These are phyloP conservation scores for Ophiodon elongatus DNA, from an alignment of 2,113 vertebrate genomes.

Conservation along the genomic window DNA sequence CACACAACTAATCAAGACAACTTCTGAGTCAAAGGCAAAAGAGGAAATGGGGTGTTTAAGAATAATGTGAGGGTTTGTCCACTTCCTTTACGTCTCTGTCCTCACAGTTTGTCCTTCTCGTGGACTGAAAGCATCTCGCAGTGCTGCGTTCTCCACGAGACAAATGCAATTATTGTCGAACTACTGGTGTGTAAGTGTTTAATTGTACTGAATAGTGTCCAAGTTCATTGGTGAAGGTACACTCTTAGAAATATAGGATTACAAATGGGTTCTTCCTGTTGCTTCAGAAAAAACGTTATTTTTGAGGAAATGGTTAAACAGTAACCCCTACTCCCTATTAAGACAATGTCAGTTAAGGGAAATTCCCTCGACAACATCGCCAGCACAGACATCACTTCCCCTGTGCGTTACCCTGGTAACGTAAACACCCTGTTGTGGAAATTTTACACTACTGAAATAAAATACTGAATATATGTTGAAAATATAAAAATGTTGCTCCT, in stretches of 20 bases:
- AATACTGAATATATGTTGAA: neutral
- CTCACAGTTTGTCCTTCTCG: constrained; percentile 34
- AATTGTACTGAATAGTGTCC: constrained; percentile 30
- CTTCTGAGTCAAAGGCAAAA: constrained; percentile 71
- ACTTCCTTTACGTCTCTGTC: constrained; percentile 60
- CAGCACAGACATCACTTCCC: neutral
- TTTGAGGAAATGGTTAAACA: neutral
- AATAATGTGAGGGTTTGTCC: constrained; percentile 64
- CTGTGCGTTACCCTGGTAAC: neutral
- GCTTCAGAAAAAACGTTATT: too few relatives aligned
- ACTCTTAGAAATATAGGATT: neutral
- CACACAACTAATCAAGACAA: constrained; percentile 58
- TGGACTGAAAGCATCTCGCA: constrained; percentile 43
- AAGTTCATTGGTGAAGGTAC: neutral
- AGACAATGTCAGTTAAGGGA: too few relatives aligned
- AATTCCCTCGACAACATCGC: too few relatives aligned
- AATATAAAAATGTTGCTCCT: too few relatives aligned
- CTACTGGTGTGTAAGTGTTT: constrained; percentile 18
- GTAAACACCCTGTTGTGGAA: neutral
- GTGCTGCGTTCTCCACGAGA: too few relatives aligned
- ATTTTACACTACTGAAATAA: neutral
- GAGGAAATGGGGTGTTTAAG: constrained; percentile 54
- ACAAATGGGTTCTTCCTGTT: neutral
- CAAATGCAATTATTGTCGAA: too few relatives aligned
- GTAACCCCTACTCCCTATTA: too few relatives aligned